These are phyloP conservation scores for Chinchilla lanigera DNA, from an alignment of 2,113 vertebrate species.

Conservation along the genomic window DNA sequence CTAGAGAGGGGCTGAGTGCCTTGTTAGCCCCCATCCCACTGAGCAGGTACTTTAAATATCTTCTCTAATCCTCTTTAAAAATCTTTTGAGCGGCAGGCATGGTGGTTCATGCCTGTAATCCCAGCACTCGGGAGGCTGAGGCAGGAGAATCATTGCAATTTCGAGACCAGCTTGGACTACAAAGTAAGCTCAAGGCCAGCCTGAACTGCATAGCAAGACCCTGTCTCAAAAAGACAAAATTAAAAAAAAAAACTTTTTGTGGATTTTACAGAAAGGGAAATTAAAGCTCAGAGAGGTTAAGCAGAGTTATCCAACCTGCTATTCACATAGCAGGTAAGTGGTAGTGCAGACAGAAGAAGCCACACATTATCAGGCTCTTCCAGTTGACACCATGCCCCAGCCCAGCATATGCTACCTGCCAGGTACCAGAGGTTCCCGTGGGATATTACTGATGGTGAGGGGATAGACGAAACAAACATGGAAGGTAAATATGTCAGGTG, in stretches of 20 bases:
- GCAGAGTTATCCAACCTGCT: too few species aligned
- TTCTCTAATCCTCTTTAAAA: background rate
- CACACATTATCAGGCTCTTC: background rate
- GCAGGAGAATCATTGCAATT: too few species aligned
- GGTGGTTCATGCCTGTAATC: too few species aligned
- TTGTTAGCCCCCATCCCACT: background rate
- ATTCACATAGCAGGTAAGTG: background rate
- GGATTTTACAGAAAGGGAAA: background rate
- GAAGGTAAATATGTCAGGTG: background rate
- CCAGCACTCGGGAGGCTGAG: too few species aligned
- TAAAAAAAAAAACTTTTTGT: background rate
- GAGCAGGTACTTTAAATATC: background rate
- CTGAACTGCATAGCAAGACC: background rate
- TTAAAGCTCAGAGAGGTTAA: background rate
- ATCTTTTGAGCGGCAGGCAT: background rate
- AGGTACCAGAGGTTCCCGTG: background rate
- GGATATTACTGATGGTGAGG: background rate
- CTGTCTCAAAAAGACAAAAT: too few species aligned
- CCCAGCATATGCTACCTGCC: background rate
- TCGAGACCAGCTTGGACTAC: too few species aligned
- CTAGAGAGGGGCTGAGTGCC: background rate
- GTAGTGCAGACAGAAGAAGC: background rate
- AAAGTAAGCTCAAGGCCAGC: too few species aligned
- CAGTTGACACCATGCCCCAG: rapidly evolving
- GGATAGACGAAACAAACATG: background rate